Percentiles rank a stretch among this genome's conserved stretches.
These are phyloP conservation scores for Tribolium castaneum DNA, from an alignment of 1,140 invertebrate genomes.

Conservation along the genomic window DNA sequence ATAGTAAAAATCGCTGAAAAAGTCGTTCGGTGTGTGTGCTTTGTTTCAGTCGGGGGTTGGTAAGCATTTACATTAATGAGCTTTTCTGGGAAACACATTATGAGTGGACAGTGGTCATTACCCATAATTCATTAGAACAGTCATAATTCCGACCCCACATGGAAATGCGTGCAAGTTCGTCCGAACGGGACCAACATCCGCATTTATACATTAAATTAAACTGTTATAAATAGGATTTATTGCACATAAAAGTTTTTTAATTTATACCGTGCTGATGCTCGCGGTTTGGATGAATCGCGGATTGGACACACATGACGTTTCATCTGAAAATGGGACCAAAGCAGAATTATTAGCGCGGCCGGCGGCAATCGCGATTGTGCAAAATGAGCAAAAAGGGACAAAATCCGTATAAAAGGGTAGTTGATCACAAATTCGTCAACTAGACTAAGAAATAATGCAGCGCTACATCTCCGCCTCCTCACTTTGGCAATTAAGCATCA, in stretches of 20 bases:
- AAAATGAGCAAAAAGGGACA: too few species aligned
- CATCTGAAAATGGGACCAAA: too few species aligned
- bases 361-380: too few species aligned
- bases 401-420: too few species aligned
- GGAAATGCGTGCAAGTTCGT: slow-evolving; percentile 26
- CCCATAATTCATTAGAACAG: slow-evolving; percentile 43
- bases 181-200: slow-evolving; percentile 11
- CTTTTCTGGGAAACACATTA: slow-evolving; percentile 32
- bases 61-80: slow-evolving; percentile 41
- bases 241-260: slow-evolving; percentile 35
- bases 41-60: slow-evolving; percentile 32
- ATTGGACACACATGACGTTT: too few species aligned
- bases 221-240: slow-evolving; percentile 43
- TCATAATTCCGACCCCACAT: slow-evolving; percentile 36
- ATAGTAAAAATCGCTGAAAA: slow-evolving; percentile 27
- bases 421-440: too few species aligned
- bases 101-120: slow-evolving; percentile 41
- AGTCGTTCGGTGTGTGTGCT: slow-evolving; percentile 8
- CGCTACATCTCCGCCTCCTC: too few species aligned
- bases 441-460: too few species aligned
- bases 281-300: background rate
- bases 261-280: slow-evolving; percentile 19
- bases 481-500: slow-evolving; percentile 3
- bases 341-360: too few species aligned
- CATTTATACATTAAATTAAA: slow-evolving; percentile 39